Evolutionary conservation across 1,140 invertebrate species (phyloP).

Genomic region (Megalopta genalis): DNA sequence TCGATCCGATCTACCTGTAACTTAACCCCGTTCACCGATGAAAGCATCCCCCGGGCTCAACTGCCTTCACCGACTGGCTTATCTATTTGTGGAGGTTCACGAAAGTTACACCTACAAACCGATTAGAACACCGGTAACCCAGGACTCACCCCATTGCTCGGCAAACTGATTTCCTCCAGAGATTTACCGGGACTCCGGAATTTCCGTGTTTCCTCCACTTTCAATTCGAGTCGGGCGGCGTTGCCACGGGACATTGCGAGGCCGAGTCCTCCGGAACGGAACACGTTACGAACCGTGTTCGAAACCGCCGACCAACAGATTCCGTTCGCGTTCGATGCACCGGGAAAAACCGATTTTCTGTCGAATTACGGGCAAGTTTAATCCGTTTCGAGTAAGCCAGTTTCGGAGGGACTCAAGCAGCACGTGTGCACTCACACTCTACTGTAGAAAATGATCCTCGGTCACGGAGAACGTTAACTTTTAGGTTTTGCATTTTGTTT

Average conservation of each 20-base stretch:
- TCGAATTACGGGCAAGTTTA: background rate
- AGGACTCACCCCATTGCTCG: background rate
- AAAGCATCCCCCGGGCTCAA: conserved; percentile 52
- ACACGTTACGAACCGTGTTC: conserved; percentile 43
- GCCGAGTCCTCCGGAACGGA: conserved; percentile 32
- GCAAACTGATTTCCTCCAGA: conserved; percentile 52
- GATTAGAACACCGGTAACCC: conserved; percentile 53
- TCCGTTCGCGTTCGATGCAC: background rate
- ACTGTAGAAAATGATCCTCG: too few relatives aligned
- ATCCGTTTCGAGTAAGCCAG: background rate
- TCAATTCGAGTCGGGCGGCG: conserved; percentile 40
- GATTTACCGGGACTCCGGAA: conserved; percentile 54
- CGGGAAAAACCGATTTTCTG: conserved; percentile 10
- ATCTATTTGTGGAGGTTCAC: conserved; percentile 47
- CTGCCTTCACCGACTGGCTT: conserved; percentile 47
- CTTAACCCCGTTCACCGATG: conserved; percentile 34
- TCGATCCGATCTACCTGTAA: conserved; percentile 45
- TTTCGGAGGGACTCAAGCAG: background rate
- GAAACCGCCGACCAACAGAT: conserved; percentile 22
- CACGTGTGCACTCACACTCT: background rate
- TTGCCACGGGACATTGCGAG: conserved; percentile 21
- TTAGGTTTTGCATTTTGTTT: too few relatives aligned
- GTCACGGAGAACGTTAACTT: too few relatives aligned
- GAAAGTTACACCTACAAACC: conserved; percentile 57
- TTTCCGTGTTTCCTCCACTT: conserved; percentile 56